Evolutionary conservation across 2,113 vertebrate species (phyloP).

Genomic region (Eretmochelys imbricata): DNA sequence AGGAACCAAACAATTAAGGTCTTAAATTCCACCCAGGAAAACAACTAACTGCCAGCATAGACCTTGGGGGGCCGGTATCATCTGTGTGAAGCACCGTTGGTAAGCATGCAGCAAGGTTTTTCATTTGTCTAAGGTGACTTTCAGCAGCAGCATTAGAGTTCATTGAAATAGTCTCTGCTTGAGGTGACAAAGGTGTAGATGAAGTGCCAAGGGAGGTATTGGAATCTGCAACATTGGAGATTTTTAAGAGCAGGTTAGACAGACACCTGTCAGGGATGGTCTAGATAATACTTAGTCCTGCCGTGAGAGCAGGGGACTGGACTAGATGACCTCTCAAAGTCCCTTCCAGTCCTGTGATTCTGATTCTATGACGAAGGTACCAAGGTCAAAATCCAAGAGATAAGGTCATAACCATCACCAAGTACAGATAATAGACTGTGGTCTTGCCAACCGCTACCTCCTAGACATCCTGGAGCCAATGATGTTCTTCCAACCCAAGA

Average conservation of each 20-base stretch:
- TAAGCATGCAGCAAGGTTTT: not conserved
- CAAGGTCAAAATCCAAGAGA: not conserved
- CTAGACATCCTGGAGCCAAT: not conserved
- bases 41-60: not conserved
- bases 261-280: too few species aligned
- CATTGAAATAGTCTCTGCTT: not conserved
- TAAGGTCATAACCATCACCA: not conserved
- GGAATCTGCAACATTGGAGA: too few species aligned
- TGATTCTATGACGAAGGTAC: not conserved
- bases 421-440: not conserved
- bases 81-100: not conserved
- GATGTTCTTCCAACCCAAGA: not conserved
- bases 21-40: not conserved
- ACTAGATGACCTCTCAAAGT: too few species aligned
- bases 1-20: accelerated
- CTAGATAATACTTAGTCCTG: too few species aligned
- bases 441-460: not conserved
- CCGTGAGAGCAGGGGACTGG: too few species aligned
- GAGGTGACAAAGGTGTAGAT: not conserved
- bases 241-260: too few species aligned
- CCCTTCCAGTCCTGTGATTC: too few species aligned
- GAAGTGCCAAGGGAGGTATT: too few species aligned
- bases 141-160: not conserved
- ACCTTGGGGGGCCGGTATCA: accelerated
- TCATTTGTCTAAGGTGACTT: not conserved